Base-by-base conservation (phyloP, 2,797 vertebrate genomes). In the Rhabdomys pumilio region DNA sequence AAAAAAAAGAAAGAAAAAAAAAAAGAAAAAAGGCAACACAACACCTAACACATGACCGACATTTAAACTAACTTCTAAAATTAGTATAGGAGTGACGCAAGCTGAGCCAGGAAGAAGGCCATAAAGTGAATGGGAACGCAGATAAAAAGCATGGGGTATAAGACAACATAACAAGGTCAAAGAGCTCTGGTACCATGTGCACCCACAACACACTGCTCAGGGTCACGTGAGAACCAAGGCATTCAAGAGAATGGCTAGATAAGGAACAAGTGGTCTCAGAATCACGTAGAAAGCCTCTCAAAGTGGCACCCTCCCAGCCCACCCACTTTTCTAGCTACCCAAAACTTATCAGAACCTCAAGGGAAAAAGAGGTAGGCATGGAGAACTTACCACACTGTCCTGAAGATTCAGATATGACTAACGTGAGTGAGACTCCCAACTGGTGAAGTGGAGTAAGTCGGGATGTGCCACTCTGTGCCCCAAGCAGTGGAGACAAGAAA, bases 191-290 rank as follows among this genome's bases (percentile, higher is more conserved):
- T 41, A 41, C 50, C 11, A 1, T 20, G 57, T 0, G 0, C 19
- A 24, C 38, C n/a, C 20, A 12, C 50, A 55, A 31, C 50, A 44
- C 13, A 2, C 0, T 31, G 34, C 34, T 44, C 13, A 0, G 4
- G 65, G 4, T 9, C 8, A 0, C 5, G 0, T 10, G 0, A 1
- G 55, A 44, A 7, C 24, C 47, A n/a, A 15, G 47, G 3, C 0
- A 7, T 29, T 14, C 1, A 3, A 29, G 3, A 34, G 53, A 29
- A 34, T 13, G 31, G 15, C 76, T n/a, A 22, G 38, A 6, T 15
- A 22, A 38, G 11, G 34, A 77, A 29, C 34, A 65, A 34, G 41
- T 34, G 34, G 15, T n/a, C 72, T 83, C 17, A 15, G 38, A 59
- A 12, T 61, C 86, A 1, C 61, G 10, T 0, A 24, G 17, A 13